Percentiles rank a stretch among this genome's conserved stretches.
phyloP scores from a whole-genome alignment of 2,113 vertebrate species.

The Jacana jacana region DNA sequence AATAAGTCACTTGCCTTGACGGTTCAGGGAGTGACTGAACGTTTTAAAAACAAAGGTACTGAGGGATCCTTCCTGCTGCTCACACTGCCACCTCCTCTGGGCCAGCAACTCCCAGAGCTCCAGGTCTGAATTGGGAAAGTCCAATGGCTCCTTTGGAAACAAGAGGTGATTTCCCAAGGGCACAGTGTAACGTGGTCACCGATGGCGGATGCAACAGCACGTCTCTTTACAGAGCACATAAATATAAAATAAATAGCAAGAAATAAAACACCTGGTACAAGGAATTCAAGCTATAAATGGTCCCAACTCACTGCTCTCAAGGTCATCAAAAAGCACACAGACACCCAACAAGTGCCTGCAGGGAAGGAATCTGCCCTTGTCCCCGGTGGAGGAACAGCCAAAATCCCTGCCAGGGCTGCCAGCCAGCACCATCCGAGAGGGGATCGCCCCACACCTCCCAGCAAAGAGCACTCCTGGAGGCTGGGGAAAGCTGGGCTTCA shows the following conservation, averaged over 20 bases:
- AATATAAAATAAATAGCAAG: background rate
- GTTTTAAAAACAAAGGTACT: background rate
- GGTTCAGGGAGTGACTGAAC: background rate
- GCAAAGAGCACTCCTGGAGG: rapidly evolving
- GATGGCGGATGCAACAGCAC: background rate
- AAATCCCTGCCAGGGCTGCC: background rate
- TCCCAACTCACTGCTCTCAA: background rate
- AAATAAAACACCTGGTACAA: background rate
- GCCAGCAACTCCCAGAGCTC: background rate
- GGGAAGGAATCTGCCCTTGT: background rate
- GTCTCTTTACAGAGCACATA: background rate
- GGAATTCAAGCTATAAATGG: background rate
- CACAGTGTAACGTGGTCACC: background rate
- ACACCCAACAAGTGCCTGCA: background rate
- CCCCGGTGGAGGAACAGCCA: background rate
- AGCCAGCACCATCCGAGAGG: rapidly evolving
- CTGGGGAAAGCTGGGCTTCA: background rate
- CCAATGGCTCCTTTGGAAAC: background rate
- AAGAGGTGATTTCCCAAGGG: background rate
- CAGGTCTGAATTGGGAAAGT: rapidly evolving
- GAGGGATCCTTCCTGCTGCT: background rate
- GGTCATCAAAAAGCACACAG: background rate
- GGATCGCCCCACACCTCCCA: rapidly evolving
- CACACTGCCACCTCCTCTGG: background rate
- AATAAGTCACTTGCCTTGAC: background rate